Conservation (phyloP, 2,113 vertebrate species). For the Sapayoa aenigma region DNA sequence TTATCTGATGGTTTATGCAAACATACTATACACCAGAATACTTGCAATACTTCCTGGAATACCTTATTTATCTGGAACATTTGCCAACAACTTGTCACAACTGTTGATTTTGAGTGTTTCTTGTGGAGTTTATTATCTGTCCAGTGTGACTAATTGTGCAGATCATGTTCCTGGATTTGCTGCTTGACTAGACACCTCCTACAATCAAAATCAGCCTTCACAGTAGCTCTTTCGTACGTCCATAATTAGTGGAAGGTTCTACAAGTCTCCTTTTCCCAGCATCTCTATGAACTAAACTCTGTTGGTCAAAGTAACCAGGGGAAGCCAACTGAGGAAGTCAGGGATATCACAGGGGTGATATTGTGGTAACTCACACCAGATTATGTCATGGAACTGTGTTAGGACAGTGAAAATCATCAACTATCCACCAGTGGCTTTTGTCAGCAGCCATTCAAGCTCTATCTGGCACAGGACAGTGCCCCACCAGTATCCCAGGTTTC, state of each 20-base stretch:
- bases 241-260: not conserved
- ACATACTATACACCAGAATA: not conserved
- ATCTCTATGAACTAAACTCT: not conserved
- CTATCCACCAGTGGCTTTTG: not conserved
- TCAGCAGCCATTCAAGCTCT: not conserved
- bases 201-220: not conserved
- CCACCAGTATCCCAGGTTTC: not conserved
- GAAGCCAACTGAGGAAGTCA: not conserved
- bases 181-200: not conserved
- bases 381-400: not conserved
- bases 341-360: not conserved
- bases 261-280: not conserved
- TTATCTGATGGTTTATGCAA: slow-evolving; percentile 21
- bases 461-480: not conserved
- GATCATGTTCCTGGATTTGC: not conserved
- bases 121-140: slow-evolving; percentile 10
- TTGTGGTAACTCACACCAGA: not conserved
- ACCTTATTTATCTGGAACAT: slow-evolving; percentile 14
- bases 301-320: not conserved
- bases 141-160: not conserved
- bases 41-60: slow-evolving; percentile 11
- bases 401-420: not conserved
- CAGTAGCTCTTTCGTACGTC: not conserved
- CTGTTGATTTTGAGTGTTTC: not conserved
- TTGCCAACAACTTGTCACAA: not conserved